Evolutionary conservation across 1,140 invertebrate species (phyloP), one percentile per base, ranked within the genome.

Genomic region (Drosophila hydei): DNA sequence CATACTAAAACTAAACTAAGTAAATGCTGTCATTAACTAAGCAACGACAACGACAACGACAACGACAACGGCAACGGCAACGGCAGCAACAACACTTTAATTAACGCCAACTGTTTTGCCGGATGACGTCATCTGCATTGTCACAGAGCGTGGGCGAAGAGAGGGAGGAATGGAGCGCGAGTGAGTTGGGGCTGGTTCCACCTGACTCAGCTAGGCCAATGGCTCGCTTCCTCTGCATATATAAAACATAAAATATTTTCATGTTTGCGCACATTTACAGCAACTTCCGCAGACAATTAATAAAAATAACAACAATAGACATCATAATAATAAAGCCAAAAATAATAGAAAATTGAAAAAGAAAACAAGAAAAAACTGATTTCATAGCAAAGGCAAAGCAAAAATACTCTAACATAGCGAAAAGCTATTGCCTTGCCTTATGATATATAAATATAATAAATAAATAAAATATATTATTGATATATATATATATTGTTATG

Each of bases 211-310:
- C 33, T 36, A 19, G 52, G 8, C 12, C 25, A 45, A 11, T 21
- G 23, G 9, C 23, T 40, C 38, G 40, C 38, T 59, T 59, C 55
- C 64, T 60, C 47, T 51, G 45, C 64, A 42, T 45, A 47, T 36
- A 21, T 27, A 55, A 67, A 83, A 63, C 25, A 61, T 16, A 7
- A 55, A 67, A 85, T 80, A 77, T 70, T 77, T 77, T 85, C 81
- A 87, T 85, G 81, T 88, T 88, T 87, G 81, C 87, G 77, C 74
- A 87, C 81, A 88, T 87, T 87, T 87, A 87, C 83, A 87, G 81
- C 71, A 67, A 81, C 83, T 87, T 87, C 81, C 81, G 81, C 19
- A 63, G 81, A 69, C 81, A 76, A 85, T 85, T 87, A 88, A 87
- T 87, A 81, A 75, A 87, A 77, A 54, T 45, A 73, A 56, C 67